Percentiles rank a stretch among this genome's conserved stretches.
Conservation (phyloP, 2,797 vertebrate genomes). For the Poeciliopsis gracilis region DNA sequence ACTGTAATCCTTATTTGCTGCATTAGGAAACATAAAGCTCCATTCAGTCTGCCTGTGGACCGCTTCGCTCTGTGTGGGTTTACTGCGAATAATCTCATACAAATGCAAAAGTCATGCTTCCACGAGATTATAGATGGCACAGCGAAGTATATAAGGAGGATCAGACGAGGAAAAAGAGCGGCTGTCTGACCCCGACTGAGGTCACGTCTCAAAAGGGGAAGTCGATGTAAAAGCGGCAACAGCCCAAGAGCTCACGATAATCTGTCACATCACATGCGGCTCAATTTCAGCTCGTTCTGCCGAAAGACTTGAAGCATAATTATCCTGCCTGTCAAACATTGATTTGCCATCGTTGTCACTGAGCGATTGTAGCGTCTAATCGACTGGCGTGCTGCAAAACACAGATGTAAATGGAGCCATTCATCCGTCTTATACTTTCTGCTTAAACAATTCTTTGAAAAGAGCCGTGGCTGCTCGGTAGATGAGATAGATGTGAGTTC, state of each 20-base stretch:
- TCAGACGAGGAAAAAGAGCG: slow-evolving; percentile 49
- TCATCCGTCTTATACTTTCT: slow-evolving; percentile 64
- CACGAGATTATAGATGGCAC: slow-evolving; percentile 64
- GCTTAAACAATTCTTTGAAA: slow-evolving; percentile 53
- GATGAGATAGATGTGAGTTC: slow-evolving; percentile 47
- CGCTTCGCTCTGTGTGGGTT: slow-evolving; percentile 62
- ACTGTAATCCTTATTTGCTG: slow-evolving; percentile 72
- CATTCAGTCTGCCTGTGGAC: slow-evolving; percentile 61
- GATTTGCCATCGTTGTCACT: slow-evolving; percentile 66
- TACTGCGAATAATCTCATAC: slow-evolving; percentile 66
- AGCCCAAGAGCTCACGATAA: slow-evolving; percentile 50
- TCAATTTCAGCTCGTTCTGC: slow-evolving; percentile 46
- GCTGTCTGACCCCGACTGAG: slow-evolving; percentile 54
- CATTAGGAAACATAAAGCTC: slow-evolving; percentile 71
- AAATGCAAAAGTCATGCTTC: slow-evolving; percentile 64
- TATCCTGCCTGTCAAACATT: slow-evolving; percentile 60
- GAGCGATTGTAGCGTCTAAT: slow-evolving; percentile 60
- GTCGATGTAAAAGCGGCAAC: slow-evolving; percentile 46
- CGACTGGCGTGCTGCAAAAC: slow-evolving; percentile 54
- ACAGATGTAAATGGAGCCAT: slow-evolving; percentile 66
- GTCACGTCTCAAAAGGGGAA: slow-evolving; percentile 53
- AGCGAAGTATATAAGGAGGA: slow-evolving; percentile 57
- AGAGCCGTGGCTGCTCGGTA: slow-evolving; percentile 37
- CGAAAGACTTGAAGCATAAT: slow-evolving; percentile 60
- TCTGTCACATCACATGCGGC: slow-evolving; percentile 61